These are phyloP conservation scores for Stegodyphus dumicola DNA, from an alignment of 1,140 invertebrate species.

Conservation along the genomic window DNA sequence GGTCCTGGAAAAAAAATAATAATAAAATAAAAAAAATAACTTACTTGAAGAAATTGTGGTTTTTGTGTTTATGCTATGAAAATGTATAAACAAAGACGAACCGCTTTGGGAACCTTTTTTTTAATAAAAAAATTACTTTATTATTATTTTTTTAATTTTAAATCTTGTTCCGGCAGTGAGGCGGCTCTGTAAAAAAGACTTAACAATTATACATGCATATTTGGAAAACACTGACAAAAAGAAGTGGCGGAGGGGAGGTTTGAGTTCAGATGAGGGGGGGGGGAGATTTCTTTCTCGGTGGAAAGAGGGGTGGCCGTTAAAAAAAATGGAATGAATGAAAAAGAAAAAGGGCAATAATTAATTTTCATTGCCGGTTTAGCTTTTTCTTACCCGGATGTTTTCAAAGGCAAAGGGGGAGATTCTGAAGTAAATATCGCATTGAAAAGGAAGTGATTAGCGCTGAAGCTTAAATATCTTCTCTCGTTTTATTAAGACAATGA, in stretches of 20 bases:
- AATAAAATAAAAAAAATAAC: conserved; percentile 12
- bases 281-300: too few relatives aligned
- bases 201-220: conserved; percentile 57
- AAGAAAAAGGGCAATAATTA: conserved; percentile 40
- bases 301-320: too few relatives aligned
- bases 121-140: neutral
- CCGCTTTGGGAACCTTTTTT: neutral
- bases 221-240: neutral
- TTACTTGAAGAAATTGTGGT: conserved; percentile 43
- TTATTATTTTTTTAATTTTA: neutral
- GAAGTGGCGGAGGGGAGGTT: neutral
- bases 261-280: neutral
- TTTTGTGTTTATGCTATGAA: conserved; percentile 34
- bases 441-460: conserved; percentile 45
- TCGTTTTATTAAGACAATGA: conserved; percentile 35
- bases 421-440: conserved; percentile 42
- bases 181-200: conserved; percentile 11
- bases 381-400: conserved; percentile 4
- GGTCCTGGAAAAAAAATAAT: neutral
- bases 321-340: neutral
- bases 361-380: conserved; percentile 49
- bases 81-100: conserved; percentile 40
- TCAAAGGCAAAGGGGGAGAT: conserved; percentile 2
- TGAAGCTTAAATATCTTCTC: conserved; percentile 9
- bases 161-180: neutral